Base-by-base conservation (phyloP, 2,113 vertebrate genomes). In the Coracopsis vasa region DNA sequence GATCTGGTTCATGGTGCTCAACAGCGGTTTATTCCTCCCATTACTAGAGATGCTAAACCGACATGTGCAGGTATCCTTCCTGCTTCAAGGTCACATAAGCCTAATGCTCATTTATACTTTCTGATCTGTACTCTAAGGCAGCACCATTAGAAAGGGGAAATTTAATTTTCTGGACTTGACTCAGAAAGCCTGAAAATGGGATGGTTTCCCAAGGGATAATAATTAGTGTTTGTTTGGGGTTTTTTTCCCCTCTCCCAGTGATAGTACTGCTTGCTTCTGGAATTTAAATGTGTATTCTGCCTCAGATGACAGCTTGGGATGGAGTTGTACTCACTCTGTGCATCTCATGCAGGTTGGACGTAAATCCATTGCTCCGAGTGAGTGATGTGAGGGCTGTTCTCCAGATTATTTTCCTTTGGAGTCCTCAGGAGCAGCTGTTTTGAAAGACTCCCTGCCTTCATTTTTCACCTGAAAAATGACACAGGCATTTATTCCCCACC, bases 21-120 rank as follows among this genome's bases (percentile, higher is more conserved):
- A 0, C 3, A 4, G 9, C 6, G 37, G 1, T 1, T 12, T n/a
- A 39, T 42, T 17, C 10, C 17, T 75, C 13, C 72, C 6, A 0
- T 44, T 16, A 14, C 12, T 37, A n/a, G 56, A 51, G 51, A 47
- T 37, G 35, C 27, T 67, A 19, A 37, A 31, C 0, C 6, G 27
- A 21, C 39, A 61, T 48, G 8, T 29, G 37, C 84, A 78, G 45
- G 3, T 61, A 39, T 60, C 69, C 24, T 24, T 72, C 73, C 65
- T 44, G 25, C 48, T 62, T 48, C 2, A 5, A 24, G 33, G 10
- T 33, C 31, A 23, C 50, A 5, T 7, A 66, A 91, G 4, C 73
- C 81, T 84, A 1, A 0, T 41, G 64, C 54, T 70, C 47, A 9
- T 84, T 73, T 75, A 5, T 29, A 7, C 27, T 65, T 61, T 35